Conservation (phyloP, 2,888 invertebrate species). For the Clepsis dumicolana region DNA sequence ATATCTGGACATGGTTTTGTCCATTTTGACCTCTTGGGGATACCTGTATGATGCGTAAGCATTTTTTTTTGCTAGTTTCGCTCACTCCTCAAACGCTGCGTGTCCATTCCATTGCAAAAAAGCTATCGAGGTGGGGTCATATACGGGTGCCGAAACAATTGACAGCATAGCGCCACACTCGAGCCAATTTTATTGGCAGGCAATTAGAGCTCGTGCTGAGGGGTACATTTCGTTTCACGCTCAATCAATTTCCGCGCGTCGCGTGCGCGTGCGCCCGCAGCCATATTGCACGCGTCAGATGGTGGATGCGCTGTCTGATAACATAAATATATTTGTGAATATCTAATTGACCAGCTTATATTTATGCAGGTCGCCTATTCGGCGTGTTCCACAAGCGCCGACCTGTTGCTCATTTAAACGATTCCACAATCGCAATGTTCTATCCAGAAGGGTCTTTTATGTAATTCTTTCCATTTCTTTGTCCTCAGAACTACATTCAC, state of each 20-base stretch:
- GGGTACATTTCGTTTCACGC: constrained; percentile 86
- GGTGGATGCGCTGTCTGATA: constrained; percentile 67
- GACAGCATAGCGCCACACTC: constrained; percentile 57
- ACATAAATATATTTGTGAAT: constrained; percentile 66
- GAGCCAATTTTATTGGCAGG: constrained; percentile 75
- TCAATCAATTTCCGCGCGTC: constrained; percentile 83
- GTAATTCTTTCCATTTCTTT: constrained; percentile 48
- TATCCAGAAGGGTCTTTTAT: not conserved
- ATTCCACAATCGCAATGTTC: constrained; percentile 1
- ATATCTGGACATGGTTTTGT: not conserved
- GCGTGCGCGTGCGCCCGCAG: constrained; percentile 71
- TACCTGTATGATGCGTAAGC: not conserved
- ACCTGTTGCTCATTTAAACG: constrained; percentile 10
- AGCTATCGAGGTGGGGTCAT: constrained; percentile 30
- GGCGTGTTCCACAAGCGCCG: not conserved
- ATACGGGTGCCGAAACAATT: constrained; percentile 56
- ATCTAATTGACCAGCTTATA: constrained; percentile 51
- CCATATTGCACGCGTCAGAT: constrained; percentile 86
- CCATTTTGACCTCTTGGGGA: too few species aligned
- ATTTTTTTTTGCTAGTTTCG: not conserved
- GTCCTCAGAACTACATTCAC: constrained; percentile 96
- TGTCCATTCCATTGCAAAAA: constrained; percentile 23
- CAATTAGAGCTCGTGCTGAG: constrained; percentile 75
- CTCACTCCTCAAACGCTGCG: not conserved
- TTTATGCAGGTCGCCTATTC: constrained; percentile 39